Base-by-base conservation (phyloP, 2,113 vertebrate species). In the Tragelaphus strepsiceros region DNA sequence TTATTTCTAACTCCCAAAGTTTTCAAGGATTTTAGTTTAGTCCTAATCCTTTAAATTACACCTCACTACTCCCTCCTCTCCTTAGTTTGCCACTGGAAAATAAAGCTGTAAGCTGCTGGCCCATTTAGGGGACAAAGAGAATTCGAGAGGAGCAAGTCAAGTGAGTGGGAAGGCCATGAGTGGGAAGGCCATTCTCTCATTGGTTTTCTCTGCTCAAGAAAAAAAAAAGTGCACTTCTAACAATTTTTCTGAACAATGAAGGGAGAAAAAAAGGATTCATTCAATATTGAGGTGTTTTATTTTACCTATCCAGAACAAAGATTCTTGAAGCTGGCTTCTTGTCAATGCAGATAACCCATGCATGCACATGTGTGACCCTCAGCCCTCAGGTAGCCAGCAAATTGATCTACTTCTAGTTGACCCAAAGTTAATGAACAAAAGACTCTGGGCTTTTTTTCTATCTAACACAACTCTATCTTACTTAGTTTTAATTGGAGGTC, bases 301-400 rank as follows among this genome's bases (percentile, higher is more conserved):
- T 96, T 98, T 80, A 32, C 46, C 30, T 1, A 54, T 92, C 12
- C 19, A 93, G 28, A 6, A 93, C 51, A 67, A 87, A 86, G 15
- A 43, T 1, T 90, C 54, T 86, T 90, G 90, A 93, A 58, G 46
- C 56, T 35, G 0, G 0, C 92, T 97, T 26, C 32, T 97, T 81
- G 62, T 21, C 32, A n/a, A 13, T 46, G 92, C 87, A 78, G 11
- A 77, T 84, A 97, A 97, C 92, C 61, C 62, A 0, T 0, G 84
- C 43, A 0, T 0, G 77, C 78, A 12, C 59, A 39, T 32, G 35
- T 93, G 16, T 49, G 82, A 22, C 8, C 21, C 81, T 54, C 51
- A 97, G 56, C 64, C 81, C 81, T 92, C 97, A 43, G 39, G 56
- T 10, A 88, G 87, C 85, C 96, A 94, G 96, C 83, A 97, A 91